Evolutionary conservation across 2,888 invertebrate genomes (phyloP), one percentile per base, ranked within the genome.

Genomic region (Ischnus inquisitorius): DNA sequence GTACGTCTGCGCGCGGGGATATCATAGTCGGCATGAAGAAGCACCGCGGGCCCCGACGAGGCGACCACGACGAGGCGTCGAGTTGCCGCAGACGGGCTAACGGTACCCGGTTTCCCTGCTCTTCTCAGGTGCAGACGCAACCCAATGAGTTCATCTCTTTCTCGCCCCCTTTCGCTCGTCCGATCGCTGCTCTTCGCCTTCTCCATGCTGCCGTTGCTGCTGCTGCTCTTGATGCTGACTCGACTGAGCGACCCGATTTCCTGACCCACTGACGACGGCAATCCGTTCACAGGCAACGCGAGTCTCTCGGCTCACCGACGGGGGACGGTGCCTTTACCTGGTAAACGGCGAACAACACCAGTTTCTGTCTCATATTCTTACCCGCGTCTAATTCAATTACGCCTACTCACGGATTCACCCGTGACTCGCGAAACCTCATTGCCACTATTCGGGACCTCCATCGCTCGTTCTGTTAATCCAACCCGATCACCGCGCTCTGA

Each of bases 261-360:
- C 85, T 88, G 86, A 88, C 88, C 88, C 84, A 88, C 86, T 88
- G 85, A 77, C 67, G 62, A 75, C 75, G 34, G 71, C 69, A 34
- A 19, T 51, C 65, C 69, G 54, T 60, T 84, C 81, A 57, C 10
- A 51, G 46, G 34, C 16, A 10, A 54, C 51, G 60, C 46, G 28
- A 12, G 54, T 46, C 62, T 62, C 39, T 39, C 16, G 0, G 28
- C 57, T 48, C 41, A 34, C 34, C 8, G 10, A 48, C 48, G 54
- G 28, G 25, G 25, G 25, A 25, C 60, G 12, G 14, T 28, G 25
- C n/a, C 12, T 10, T 10, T 3, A 5, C 22, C 57, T 12, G 25
- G 12, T 1, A 60, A 14, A 28, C 34, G 34, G 8, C 34, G 34
- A 34, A 34, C 8, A 34, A 34, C 34, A 22, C 54, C 12, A 54